phyloP scores from a whole-genome alignment of 2,888 invertebrate species.

The Cheilosia urbana region DNA sequence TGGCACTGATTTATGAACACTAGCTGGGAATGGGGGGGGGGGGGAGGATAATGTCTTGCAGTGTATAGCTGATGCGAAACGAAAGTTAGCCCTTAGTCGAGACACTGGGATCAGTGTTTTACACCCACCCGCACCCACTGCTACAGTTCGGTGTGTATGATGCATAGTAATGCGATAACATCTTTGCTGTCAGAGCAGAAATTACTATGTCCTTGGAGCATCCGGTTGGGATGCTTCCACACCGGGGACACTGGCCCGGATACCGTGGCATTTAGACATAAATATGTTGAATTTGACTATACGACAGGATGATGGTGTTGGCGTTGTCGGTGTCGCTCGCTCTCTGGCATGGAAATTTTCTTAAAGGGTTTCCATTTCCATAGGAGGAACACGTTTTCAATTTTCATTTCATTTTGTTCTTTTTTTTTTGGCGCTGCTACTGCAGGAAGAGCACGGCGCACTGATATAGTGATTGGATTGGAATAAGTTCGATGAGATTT shows the following conservation, averaged over 20 bases:
- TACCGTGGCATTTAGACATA: constrained; percentile 69
- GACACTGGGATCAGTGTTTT: neutral
- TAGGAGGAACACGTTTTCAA: constrained; percentile 56
- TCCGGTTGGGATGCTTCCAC: constrained; percentile 58
- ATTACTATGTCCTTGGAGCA: constrained; percentile 70
- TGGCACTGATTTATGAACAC: constrained; percentile 76
- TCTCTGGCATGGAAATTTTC: constrained; percentile 13
- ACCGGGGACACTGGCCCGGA: constrained; percentile 55
- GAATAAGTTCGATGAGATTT: constrained; percentile 60
- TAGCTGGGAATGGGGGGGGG: constrained; percentile 57
- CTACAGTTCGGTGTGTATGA: constrained; percentile 55
- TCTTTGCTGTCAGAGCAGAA: constrained; percentile 68
- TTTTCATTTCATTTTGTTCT: constrained; percentile 22
- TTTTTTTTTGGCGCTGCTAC: neutral
- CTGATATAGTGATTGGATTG: constrained; percentile 52
- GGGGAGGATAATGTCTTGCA: constrained; percentile 55
- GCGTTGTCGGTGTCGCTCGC: constrained; percentile 14
- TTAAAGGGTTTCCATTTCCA: neutral
- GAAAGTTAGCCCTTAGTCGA: constrained; percentile 26
- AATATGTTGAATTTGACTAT: constrained; percentile 65
- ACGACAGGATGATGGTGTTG: constrained; percentile 18
- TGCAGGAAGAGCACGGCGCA: neutral
- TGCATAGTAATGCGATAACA: constrained; percentile 73
- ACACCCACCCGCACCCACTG: constrained; percentile 21
- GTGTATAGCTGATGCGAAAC: constrained; percentile 43